Evolutionary conservation across 2,797 vertebrate species (phyloP).

Genomic region (Gymnothorax javanicus): DNA sequence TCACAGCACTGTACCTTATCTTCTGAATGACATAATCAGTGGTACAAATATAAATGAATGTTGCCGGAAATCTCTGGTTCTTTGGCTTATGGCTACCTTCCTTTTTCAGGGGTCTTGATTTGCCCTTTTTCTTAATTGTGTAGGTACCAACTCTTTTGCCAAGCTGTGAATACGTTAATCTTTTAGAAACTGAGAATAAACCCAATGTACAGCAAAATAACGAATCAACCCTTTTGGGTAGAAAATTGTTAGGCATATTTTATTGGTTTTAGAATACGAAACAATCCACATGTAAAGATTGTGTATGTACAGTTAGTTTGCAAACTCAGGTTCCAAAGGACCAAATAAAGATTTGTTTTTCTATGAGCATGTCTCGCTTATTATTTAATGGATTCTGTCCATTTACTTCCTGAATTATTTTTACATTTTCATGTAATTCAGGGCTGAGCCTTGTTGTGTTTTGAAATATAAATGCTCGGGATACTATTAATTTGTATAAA

Average conservation of each 20-base stretch:
- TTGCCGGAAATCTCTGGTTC: not conserved
- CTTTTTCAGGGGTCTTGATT: not conserved
- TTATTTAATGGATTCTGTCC: not conserved
- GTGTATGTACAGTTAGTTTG: conserved; percentile 82
- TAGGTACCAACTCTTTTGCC: conserved; percentile 60
- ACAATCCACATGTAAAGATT: conserved; percentile 70
- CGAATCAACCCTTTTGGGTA: conserved; percentile 72
- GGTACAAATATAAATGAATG: not conserved
- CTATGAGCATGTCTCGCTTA: conserved; percentile 46
- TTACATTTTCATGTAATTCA: not conserved
- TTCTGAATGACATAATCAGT: not conserved
- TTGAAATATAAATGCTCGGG: not conserved
- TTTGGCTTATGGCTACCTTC: conserved; percentile 3
- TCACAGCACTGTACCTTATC: not conserved
- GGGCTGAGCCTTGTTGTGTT: not conserved
- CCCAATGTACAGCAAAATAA: conserved; percentile 42
- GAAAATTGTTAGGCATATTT: conserved; percentile 86
- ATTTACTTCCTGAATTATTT: not conserved
- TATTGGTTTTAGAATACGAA: conserved; percentile 79
- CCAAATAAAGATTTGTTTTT: conserved; percentile 95
- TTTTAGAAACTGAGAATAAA: conserved; percentile 63
- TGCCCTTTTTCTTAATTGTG: conserved; percentile 64
- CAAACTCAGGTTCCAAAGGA: conserved; percentile 98
- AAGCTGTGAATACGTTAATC: conserved; percentile 79
- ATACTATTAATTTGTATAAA: not conserved